phyloP scores from a whole-genome alignment of 23 tunicate genomes.

The Trididemnum clinides region DNA sequence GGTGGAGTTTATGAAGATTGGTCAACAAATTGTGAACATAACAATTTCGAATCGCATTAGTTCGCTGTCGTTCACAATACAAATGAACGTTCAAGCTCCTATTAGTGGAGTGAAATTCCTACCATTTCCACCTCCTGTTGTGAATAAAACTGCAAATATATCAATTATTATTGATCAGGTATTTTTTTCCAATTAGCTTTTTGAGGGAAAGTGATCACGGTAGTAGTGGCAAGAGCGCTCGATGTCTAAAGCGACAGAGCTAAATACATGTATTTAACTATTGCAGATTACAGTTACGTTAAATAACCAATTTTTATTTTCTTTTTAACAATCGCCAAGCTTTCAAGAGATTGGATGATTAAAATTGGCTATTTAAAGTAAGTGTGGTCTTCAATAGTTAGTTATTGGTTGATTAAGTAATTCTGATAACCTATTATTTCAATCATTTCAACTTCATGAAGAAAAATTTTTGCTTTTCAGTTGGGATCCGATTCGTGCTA shows the following conservation, averaged over 20 bases:
- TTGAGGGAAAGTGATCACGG: no score
- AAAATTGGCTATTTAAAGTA: no score
- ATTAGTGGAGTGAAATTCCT: constrained; percentile 29
- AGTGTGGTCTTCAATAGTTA: background rate
- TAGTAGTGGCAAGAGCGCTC: no score
- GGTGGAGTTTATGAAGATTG: constrained; percentile 29
- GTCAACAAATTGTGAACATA: background rate
- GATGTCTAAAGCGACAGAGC: no score
- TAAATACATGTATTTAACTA: no score
- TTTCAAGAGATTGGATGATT: no score
- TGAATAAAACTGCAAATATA: constrained; percentile 55
- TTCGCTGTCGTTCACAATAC: background rate
- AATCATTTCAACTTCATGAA: background rate
- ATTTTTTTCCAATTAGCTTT: no score
- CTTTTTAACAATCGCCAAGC: no score
- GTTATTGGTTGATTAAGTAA: background rate
- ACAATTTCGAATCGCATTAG: constrained; percentile 28
- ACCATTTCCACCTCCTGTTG: constrained; percentile 56
- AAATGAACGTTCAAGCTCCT: constrained; percentile 5
- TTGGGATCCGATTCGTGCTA: constrained; percentile 55
- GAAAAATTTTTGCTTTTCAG: background rate
- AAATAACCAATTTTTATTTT: no score
- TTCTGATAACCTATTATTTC: no score
- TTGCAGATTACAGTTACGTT: no score
- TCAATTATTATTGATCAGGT: constrained; percentile 57